Conservation (phyloP, 1,140 invertebrate genomes). For the Drosophila eugracilis region DNA sequence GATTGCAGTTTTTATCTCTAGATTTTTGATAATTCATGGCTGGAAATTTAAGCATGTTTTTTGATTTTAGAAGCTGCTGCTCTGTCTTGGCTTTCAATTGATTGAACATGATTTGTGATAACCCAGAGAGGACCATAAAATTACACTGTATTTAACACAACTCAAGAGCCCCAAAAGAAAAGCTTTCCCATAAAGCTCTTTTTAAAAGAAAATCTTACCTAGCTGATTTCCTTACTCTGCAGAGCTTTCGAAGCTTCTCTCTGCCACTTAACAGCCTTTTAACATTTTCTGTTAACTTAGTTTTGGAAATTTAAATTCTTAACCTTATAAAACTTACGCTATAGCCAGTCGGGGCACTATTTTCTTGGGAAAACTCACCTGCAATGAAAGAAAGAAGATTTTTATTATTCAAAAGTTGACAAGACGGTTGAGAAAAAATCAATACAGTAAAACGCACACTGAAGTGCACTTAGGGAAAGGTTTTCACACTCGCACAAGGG, state of each 20-base stretch:
- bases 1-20: conserved; percentile 39
- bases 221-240: conserved; percentile 16
- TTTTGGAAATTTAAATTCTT: conserved; percentile 20
- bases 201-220: neutral
- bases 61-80: neutral
- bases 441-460: conserved; percentile 42
- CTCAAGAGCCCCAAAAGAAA: neutral
- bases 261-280: neutral
- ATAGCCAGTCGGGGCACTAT: conserved; percentile 2
- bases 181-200: neutral
- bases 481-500: conserved; percentile 23
- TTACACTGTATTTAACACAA: neutral
- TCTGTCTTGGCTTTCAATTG: conserved; percentile 21
- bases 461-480: conserved; percentile 52
- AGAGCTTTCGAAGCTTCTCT: conserved; percentile 45
- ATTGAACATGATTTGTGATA: conserved; percentile 49
- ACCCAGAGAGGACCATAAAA: neutral
- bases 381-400: conserved; percentile 45
- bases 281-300: conserved; percentile 22
- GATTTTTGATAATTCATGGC: conserved; percentile 15
- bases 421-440: conserved; percentile 28
- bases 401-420: conserved; percentile 39
- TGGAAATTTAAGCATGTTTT: neutral
- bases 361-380: conserved; percentile 65
- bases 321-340: conserved; percentile 56